Base-by-base conservation (phyloP, 2,888 invertebrate species). In the Ectemnius continuus region DNA sequence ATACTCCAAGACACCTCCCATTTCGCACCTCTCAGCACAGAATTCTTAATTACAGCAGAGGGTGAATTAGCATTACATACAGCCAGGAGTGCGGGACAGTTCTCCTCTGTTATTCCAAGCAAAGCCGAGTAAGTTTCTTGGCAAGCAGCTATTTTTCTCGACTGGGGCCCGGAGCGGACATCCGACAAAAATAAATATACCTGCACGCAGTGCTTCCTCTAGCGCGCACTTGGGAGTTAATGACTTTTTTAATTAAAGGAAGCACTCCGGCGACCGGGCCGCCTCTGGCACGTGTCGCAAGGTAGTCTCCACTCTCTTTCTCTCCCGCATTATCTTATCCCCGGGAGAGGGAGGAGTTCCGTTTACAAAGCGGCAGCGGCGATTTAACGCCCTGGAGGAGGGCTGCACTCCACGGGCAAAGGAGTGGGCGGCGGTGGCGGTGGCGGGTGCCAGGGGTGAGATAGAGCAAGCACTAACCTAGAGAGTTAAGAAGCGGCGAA, bases 381-480 rank as follows among this genome's bases (percentile, higher is more conserved):
- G 86, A 86, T 86, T 87, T 86, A 86, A 84, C 84, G 81, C 83
- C 78, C 83, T 82, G 82, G 84, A 85, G 84, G 84, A 70, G 72
- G 72, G 76, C 77, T 2, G 75, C 71, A 56, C 75, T 63, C 73
- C 56, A 71, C 59, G 63, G 63, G 58, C 5, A 4, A 5, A 16
- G 58, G 68, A 58, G 60, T 56, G 69, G 48, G 64, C n/a, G n/a
- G n/a, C n/a, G 63, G 0, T 52, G 26, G 20, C 20, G 8, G 52
- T 8, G 23, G 45, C n/a, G 47, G 26, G 26, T 28, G 8, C 6
- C 52, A 66, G 20, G 58, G 56, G 48, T 69, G 76, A 65, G 67
- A 75, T 36, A 36, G 75, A 79, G 70, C 57, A 72, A 64, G 70
- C 70, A 61, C 75, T 62, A 75, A 71, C 61, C 63, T 75, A 73